Percentiles rank a stretch among this genome's conserved stretches.
Conservation (phyloP, 30 jellyfish, hydroid and myxozoan species). For the Aurelia aurita region DNA sequence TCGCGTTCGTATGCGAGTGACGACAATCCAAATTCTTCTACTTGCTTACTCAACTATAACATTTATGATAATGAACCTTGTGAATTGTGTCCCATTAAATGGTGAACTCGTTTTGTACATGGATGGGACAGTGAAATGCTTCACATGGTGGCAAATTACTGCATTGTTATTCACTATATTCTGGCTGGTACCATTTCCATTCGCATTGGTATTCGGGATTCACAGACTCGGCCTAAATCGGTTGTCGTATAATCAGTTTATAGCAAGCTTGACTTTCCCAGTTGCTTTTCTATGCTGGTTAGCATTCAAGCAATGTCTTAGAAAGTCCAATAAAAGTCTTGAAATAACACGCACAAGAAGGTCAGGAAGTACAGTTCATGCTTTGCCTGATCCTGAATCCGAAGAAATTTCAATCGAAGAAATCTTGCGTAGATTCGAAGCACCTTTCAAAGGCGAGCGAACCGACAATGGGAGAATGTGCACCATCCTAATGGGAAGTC, state of each 20-base stretch:
- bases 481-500: neutral
- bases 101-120: slow-evolving; percentile 73
- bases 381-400: neutral
- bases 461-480: neutral
- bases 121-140: slow-evolving; percentile 91
- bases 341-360: neutral
- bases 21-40: slow-evolving; percentile 83
- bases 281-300: slow-evolving; percentile 51
- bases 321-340: neutral
- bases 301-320: slow-evolving; percentile 1
- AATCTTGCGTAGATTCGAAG: slow-evolving; percentile 72
- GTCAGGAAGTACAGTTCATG: neutral
- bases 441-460: slow-evolving; percentile 64
- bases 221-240: slow-evolving; percentile 34
- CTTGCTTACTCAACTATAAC: slow-evolving; percentile 92
- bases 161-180: slow-evolving; percentile 51
- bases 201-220: slow-evolving; percentile 69
- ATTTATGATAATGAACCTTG: slow-evolving; percentile 69
- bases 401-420: slow-evolving; percentile 43
- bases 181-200: slow-evolving; percentile 95
- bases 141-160: slow-evolving; percentile 85
- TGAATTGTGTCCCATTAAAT: slow-evolving; percentile 85
- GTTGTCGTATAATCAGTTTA: slow-evolving; percentile 65
- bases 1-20: slow-evolving; percentile 87
- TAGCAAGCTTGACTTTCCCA: slow-evolving; percentile 80